A percentile compares a stretch with the other conserved stretches of the same genome.
Evolutionary conservation across 2,113 vertebrate species (phyloP).

Genomic region (Oenanthe oenanthe): DNA sequence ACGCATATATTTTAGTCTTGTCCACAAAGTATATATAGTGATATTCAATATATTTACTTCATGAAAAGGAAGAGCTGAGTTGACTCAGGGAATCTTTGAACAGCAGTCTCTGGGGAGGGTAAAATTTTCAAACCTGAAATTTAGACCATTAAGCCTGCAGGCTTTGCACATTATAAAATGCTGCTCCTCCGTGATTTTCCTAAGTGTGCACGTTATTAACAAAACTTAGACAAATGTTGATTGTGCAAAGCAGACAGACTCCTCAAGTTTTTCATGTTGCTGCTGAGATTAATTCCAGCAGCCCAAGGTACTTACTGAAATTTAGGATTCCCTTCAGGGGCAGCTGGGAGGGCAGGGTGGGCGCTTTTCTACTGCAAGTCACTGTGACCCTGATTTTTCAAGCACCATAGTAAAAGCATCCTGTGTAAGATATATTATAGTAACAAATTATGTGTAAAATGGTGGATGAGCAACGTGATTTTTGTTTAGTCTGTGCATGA

Average conservation of each 20-base stretch:
- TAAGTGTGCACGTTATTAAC: background rate
- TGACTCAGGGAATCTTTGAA: slow-evolving; percentile 22
- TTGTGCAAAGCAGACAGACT: background rate
- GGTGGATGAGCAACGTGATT: background rate
- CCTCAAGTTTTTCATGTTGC: background rate
- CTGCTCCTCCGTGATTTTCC: background rate
- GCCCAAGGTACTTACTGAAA: background rate
- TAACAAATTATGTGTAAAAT: background rate
- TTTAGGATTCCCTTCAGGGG: background rate
- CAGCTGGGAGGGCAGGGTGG: background rate
- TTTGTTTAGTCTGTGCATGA: background rate
- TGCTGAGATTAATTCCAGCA: slow-evolving; percentile 16
- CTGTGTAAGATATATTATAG: background rate
- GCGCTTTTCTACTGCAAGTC: background rate
- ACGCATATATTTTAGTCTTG: background rate
- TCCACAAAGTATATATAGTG: background rate
- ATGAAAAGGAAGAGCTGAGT: background rate
- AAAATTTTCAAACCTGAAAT: slow-evolving; percentile 51
- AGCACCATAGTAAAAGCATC: background rate
- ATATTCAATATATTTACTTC: background rate
- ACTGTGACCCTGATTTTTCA: background rate
- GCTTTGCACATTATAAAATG: background rate
- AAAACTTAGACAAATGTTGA: slow-evolving; percentile 22
- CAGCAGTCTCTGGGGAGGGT: background rate
- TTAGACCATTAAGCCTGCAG: slow-evolving; percentile 33